These are phyloP conservation scores for Acanthurus lineatus DNA, from an alignment of 2,797 vertebrate species.

Conservation along the genomic window DNA sequence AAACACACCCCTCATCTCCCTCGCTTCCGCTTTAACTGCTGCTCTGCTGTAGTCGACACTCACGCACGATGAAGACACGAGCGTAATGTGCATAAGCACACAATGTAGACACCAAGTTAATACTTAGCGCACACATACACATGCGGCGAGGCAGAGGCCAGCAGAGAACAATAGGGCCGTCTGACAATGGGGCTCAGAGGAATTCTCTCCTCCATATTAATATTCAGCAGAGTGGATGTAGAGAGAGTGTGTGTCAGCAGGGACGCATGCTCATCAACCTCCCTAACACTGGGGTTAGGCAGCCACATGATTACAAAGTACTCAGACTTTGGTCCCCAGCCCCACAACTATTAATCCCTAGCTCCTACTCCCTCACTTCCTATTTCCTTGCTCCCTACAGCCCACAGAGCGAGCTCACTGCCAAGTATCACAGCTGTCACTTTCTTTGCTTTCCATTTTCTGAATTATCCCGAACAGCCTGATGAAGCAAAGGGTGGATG, in stretches of 20 bases:
- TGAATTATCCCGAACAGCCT: constrained; percentile 65
- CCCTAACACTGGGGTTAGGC: constrained; percentile 77
- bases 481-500: constrained; percentile 57
- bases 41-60: constrained; percentile 64
- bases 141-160: constrained; percentile 62
- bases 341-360: constrained; percentile 72
- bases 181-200: constrained; percentile 81
- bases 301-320: constrained; percentile 82
- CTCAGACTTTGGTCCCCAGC: constrained; percentile 77
- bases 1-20: constrained; percentile 72
- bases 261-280: constrained; percentile 82
- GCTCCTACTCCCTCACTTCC: constrained; percentile 69
- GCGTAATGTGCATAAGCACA: constrained; percentile 79
- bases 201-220: constrained; percentile 80
- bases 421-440: constrained; percentile 79
- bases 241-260: constrained; percentile 78
- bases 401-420: constrained; percentile 43
- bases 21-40: constrained; percentile 68
- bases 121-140: constrained; percentile 60
- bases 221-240: constrained; percentile 79
- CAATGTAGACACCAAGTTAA: constrained; percentile 69
- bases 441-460: constrained; percentile 72
- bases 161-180: constrained; percentile 80
- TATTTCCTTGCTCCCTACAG: constrained; percentile 58
- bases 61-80: constrained; percentile 62